Percentiles rank a stretch among this genome's conserved stretches.
Evolutionary conservation across 1,140 invertebrate species (phyloP).

Genomic region (Akabosia matsudoensis): DNA sequence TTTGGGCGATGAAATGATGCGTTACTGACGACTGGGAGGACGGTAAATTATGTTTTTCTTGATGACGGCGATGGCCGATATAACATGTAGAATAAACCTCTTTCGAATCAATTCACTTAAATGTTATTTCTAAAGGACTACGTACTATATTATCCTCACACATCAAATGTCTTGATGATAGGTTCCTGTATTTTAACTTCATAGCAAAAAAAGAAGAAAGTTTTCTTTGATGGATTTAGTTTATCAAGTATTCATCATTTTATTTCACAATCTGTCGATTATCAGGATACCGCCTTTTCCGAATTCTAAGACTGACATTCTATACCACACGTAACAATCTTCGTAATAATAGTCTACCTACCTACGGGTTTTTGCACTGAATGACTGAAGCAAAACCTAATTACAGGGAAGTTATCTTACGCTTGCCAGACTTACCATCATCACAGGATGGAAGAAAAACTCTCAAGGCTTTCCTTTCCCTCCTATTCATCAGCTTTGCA

Average conservation of each 20-base stretch:
- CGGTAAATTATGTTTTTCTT: background rate
- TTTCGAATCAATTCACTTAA: no score
- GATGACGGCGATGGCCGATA: background rate
- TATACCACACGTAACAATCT: no score
- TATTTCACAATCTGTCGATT: background rate
- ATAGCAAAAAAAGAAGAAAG: background rate
- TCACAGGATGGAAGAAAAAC: background rate
- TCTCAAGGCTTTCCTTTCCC: no score
- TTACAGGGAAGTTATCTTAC: background rate
- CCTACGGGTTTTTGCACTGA: no score
- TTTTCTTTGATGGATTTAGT: background rate
- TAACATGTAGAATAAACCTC: background rate
- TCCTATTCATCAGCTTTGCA: background rate
- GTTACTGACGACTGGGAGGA: conserved; percentile 1
- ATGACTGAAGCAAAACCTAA: no score
- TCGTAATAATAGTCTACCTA: no score
- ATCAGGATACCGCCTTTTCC: background rate
- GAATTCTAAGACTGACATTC: background rate
- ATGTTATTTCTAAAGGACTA: no score
- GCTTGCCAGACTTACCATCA: background rate
- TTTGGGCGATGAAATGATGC: conserved; percentile 10
- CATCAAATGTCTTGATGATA: background rate
- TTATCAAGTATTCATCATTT: background rate
- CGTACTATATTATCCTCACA: background rate
- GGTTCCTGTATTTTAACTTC: background rate